These are phyloP conservation scores for Crypturellus undulatus DNA, from an alignment of 2,113 vertebrate species.

Conservation along the genomic window DNA sequence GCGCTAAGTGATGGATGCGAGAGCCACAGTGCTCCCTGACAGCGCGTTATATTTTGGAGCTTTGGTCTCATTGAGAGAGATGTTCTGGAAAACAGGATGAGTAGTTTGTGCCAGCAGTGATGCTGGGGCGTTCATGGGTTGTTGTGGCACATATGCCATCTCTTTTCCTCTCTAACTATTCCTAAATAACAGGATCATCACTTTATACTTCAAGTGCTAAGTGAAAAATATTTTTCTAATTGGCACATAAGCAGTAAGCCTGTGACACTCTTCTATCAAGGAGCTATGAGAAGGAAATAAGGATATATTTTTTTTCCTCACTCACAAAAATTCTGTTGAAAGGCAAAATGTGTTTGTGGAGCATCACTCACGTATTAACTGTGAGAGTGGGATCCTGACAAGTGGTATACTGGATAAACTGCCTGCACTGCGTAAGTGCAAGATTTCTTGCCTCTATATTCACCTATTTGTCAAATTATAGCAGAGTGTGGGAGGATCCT, in stretches of 20 bases:
- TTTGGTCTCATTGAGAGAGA: not conserved
- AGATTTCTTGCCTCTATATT: not conserved
- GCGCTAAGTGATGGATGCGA: not conserved
- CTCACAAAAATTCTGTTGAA: not conserved
- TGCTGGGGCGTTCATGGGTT: not conserved
- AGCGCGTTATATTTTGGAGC: not conserved
- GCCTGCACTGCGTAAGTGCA: not conserved
- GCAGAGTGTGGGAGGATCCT: accelerated
- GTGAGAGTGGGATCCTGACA: not conserved
- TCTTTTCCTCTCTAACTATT: not conserved
- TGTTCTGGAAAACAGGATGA: not conserved
- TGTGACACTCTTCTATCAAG: not conserved
- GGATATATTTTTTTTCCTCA: not conserved
- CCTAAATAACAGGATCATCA: not conserved
- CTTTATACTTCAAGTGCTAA: not conserved
- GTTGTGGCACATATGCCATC: accelerated
- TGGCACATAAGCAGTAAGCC: not conserved
- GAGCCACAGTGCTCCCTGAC: not conserved
- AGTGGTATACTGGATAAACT: not conserved
- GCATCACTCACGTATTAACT: not conserved
- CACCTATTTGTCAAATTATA: not conserved
- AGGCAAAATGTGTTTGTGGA: not conserved
- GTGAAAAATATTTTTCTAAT: not conserved
- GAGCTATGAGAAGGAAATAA: not conserved
- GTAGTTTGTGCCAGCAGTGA: not conserved